Evolutionary conservation across 2,888 invertebrate genomes (phyloP).

Genomic region (Isoperla grammatica): DNA sequence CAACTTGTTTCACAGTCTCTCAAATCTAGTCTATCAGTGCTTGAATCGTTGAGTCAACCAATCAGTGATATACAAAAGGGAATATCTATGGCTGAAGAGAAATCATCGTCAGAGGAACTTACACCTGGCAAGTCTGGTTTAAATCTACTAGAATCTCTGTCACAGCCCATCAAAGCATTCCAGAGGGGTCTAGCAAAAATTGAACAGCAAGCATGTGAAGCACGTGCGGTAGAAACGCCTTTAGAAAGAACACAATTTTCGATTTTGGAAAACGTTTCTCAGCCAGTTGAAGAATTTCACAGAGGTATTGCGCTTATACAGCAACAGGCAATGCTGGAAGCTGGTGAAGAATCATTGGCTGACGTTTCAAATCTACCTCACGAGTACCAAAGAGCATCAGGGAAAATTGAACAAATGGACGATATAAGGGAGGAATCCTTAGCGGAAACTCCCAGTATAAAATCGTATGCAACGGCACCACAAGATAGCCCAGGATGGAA

Average conservation of each 20-base stretch:
- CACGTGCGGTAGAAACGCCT: conserved; percentile 1
- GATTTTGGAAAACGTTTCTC: conserved; percentile 26
- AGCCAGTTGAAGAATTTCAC: conserved; percentile 21
- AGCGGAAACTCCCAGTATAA: conserved; percentile 6
- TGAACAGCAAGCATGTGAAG: conserved; percentile 12
- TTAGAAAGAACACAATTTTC: conserved; percentile 13
- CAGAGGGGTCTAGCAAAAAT: conserved; percentile 20
- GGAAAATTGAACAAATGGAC: background rate
- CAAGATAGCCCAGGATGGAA: conserved; percentile 2
- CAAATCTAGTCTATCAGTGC: conserved; percentile 38
- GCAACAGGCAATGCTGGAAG: conserved; percentile 22
- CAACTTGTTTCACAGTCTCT: conserved; percentile 58
- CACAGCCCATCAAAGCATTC: conserved; percentile 23
- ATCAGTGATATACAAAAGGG: conserved; percentile 37
- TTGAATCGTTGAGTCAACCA: conserved; percentile 46
- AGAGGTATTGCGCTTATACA: conserved; percentile 20
- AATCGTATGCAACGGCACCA: conserved; percentile 3
- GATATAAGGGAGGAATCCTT: conserved; percentile 3
- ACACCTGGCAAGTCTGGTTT: conserved; percentile 16
- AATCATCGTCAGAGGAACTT: conserved; percentile 20
- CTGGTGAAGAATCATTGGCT: conserved; percentile 15
- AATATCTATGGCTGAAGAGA: conserved; percentile 23
- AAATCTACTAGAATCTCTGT: conserved; percentile 18
- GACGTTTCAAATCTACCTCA: conserved; percentile 8
- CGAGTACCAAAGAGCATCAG: conserved; percentile 2